Percentiles rank a stretch among this genome's conserved stretches.
These are phyloP conservation scores for Clarias gariepinus DNA, from an alignment of 2,113 vertebrate species.

Conservation along the genomic window DNA sequence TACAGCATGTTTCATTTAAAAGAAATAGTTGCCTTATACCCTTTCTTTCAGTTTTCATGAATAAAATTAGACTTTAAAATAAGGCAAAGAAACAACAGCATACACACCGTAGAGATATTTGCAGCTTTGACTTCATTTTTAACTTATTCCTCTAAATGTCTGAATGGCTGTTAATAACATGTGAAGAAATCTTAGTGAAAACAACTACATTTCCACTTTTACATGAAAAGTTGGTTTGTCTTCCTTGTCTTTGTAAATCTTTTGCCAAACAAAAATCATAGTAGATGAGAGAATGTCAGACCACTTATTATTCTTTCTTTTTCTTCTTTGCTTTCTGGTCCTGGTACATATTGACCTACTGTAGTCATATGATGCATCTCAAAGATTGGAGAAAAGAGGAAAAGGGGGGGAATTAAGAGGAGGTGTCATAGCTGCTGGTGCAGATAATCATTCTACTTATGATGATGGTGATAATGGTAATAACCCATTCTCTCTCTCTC, in stretches of 20 bases:
- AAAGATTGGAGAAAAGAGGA: slow-evolving; percentile 17
- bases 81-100: not conserved
- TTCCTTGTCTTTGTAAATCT: not conserved
- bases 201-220: slow-evolving; percentile 4
- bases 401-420: not conserved
- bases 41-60: not conserved
- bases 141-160: not conserved
- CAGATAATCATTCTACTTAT: slow-evolving; percentile 40
- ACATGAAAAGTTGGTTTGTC: slow-evolving; percentile 2
- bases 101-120: not conserved
- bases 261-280: not conserved
- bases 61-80: not conserved
- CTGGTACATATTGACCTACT: not conserved
- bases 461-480: slow-evolving; percentile 39
- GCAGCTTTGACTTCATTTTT: not conserved
- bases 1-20: not conserved
- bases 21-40: not conserved
- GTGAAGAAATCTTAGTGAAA: not conserved
- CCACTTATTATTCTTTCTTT: not conserved
- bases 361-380: slow-evolving; percentile 32
- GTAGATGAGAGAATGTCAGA: not conserved
- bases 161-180: slow-evolving; percentile 26
- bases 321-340: slow-evolving; percentile 5
- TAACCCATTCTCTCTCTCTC: slow-evolving; percentile 4
- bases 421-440: slow-evolving; percentile 1